Evolutionary conservation across 2,888 invertebrate genomes (phyloP).

Genomic region (Listrodromus nycthemerus): DNA sequence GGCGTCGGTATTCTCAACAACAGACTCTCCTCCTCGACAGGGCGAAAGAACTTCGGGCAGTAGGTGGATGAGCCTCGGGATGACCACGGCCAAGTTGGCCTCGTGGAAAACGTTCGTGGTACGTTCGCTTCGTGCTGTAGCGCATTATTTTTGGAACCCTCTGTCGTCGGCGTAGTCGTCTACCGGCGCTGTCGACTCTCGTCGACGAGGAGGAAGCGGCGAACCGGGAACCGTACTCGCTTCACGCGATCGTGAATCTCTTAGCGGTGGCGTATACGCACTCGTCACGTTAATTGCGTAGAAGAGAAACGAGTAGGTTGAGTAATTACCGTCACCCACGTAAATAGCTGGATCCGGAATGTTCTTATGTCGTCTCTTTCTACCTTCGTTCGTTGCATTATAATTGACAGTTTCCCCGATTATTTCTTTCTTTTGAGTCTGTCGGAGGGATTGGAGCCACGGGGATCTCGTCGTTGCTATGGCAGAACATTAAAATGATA

Average conservation of each 20-base stretch:
- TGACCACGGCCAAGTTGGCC: slow-evolving; percentile 42
- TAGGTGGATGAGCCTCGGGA: slow-evolving; percentile 45
- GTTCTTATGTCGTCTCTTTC: slow-evolving; percentile 46
- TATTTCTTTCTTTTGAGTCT: neutral
- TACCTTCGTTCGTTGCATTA: slow-evolving; percentile 60
- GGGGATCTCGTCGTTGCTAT: neutral
- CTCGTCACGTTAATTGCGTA: slow-evolving; percentile 77
- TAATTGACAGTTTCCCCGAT: slow-evolving; percentile 62
- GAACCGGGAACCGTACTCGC: slow-evolving; percentile 6
- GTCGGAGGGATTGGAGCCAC: neutral
- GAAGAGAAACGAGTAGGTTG: slow-evolving; percentile 71
- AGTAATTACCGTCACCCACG: slow-evolving; percentile 65
- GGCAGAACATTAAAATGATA: neutral
- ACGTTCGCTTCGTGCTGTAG: slow-evolving; percentile 13
- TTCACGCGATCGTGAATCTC: slow-evolving; percentile 76
- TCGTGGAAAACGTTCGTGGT: slow-evolving; percentile 23
- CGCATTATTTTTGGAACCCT: slow-evolving; percentile 65
- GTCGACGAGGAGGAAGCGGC: slow-evolving; percentile 20
- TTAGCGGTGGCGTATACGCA: slow-evolving; percentile 72
- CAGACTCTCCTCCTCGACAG: slow-evolving; percentile 5
- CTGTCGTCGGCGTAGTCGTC: slow-evolving; percentile 38
- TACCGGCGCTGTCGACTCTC: slow-evolving; percentile 13
- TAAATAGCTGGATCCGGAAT: slow-evolving; percentile 57
- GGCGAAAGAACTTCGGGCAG: slow-evolving; percentile 35
- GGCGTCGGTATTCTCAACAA: slow-evolving; percentile 47